Evolutionary conservation across 2,797 vertebrate genomes (phyloP).

Genomic region (Periophthalmus magnuspinnatus): DNA sequence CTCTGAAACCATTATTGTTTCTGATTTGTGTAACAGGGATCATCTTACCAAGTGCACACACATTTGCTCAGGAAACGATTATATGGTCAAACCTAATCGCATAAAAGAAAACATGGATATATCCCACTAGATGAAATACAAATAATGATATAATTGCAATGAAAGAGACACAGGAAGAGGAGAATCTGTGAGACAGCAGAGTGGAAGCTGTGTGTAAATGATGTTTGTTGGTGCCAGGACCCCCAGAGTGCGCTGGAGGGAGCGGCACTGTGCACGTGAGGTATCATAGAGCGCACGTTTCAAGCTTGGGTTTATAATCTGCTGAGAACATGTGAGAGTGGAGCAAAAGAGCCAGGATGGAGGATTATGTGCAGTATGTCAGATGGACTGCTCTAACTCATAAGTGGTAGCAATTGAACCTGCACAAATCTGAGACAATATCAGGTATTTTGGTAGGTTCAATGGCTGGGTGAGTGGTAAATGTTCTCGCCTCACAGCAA

Average conservation of each 20-base stretch:
- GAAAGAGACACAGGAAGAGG: neutral
- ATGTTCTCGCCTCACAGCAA: too few relatives aligned
- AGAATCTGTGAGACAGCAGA: neutral
- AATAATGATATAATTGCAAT: neutral
- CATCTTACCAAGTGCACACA: conserved; percentile 11
- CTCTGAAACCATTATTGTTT: neutral
- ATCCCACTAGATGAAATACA: conserved; percentile 11
- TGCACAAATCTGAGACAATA: too few relatives aligned
- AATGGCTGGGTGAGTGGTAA: too few relatives aligned
- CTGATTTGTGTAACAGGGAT: neutral
- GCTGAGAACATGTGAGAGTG: conserved; percentile 48
- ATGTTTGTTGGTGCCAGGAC: conserved; percentile 20
- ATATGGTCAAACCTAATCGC: conserved; percentile 3
- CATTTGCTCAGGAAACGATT: neutral
- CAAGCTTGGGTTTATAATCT: conserved; percentile 49
- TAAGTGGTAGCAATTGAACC: too few relatives aligned
- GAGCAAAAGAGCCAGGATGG: neutral
- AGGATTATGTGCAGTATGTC: neutral
- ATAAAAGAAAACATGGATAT: conserved; percentile 6
- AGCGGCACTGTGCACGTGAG: conserved; percentile 42
- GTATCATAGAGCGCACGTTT: conserved; percentile 27
- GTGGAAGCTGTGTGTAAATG: neutral
- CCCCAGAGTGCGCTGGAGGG: conserved; percentile 27
- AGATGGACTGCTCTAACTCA: too few relatives aligned
- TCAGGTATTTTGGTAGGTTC: too few relatives aligned